These are phyloP conservation scores for Drosophila lacteicornis DNA, from an alignment of 1,140 invertebrate species.

Conservation along the genomic window DNA sequence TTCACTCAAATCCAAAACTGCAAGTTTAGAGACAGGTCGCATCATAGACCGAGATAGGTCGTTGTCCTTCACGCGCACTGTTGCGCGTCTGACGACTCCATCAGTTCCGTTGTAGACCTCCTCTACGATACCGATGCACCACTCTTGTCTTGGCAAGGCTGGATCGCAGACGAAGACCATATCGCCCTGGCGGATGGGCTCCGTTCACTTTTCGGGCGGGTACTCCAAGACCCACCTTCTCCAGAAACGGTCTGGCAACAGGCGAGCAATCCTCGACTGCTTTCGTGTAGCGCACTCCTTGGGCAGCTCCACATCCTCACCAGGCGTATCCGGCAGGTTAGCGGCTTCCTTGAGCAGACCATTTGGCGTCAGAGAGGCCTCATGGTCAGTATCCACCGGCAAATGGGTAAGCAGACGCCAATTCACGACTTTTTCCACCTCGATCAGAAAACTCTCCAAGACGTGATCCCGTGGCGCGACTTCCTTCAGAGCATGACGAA, in stretches of 20 bases:
- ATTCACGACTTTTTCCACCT: constrained; percentile 25
- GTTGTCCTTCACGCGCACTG: no score
- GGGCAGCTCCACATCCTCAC: background rate
- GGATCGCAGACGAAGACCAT: constrained; percentile 17
- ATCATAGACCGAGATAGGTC: no score
- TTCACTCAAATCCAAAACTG: no score
- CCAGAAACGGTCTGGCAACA: constrained; percentile 23
- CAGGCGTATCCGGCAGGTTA: background rate
- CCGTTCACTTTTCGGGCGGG: constrained; percentile 36
- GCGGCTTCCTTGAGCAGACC: background rate
- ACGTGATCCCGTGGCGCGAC: constrained; percentile 13
- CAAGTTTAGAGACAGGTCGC: no score
- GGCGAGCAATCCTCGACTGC: background rate
- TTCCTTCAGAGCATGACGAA: constrained; percentile 6
- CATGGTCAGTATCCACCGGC: constrained; percentile 20
- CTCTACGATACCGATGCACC: no score
- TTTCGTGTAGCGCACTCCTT: background rate
- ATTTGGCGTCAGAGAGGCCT: constrained; percentile 8
- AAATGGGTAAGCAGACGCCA: constrained; percentile 14
- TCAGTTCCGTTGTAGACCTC: background rate
- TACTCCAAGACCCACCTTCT: constrained; percentile 26
- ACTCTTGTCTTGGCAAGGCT: no score
- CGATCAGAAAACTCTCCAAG: constrained; percentile 19
- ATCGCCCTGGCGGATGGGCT: constrained; percentile 25
- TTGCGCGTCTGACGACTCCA: background rate